Evolutionary conservation across 2,113 vertebrate genomes (phyloP).

Genomic region (Ochotona princeps): DNA sequence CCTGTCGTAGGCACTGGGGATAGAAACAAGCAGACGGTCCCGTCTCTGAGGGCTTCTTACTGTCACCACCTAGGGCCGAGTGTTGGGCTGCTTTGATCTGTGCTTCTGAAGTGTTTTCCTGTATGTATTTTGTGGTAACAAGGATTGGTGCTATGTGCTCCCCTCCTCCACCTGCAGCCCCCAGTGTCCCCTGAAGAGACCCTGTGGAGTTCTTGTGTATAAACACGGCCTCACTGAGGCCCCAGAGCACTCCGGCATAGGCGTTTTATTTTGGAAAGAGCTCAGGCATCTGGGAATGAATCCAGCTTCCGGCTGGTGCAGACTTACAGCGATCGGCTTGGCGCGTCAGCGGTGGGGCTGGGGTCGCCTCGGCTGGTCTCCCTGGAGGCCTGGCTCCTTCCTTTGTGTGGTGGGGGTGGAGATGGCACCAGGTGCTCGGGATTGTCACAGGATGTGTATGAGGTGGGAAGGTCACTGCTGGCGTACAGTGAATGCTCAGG

Average conservation of each 20-base stretch:
- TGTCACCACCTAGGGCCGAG: background rate
- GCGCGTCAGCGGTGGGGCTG: background rate
- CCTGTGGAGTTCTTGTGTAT: background rate
- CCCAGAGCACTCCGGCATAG: background rate
- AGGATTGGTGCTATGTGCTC: fast-evolving
- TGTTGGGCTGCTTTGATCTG: background rate
- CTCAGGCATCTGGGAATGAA: slow-evolving; percentile 58
- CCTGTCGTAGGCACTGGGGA: background rate
- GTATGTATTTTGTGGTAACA: background rate
- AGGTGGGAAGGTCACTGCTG: background rate
- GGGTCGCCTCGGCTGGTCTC: background rate
- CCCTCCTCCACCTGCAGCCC: too few species aligned
- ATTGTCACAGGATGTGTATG: background rate
- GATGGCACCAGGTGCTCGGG: fast-evolving
- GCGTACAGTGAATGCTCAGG: background rate
- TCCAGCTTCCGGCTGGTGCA: slow-evolving; percentile 22
- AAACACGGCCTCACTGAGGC: slow-evolving; percentile 43
- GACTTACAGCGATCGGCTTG: background rate
- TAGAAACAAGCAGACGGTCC: background rate
- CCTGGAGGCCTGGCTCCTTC: background rate
- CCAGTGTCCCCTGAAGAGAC: background rate
- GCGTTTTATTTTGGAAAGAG: slow-evolving; percentile 58
- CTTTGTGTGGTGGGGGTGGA: background rate
- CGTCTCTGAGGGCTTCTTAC: background rate
- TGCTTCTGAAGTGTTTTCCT: background rate